Evolutionary conservation across 2,797 vertebrate genomes (phyloP).

Genomic region (Cuculus canorus): DNA sequence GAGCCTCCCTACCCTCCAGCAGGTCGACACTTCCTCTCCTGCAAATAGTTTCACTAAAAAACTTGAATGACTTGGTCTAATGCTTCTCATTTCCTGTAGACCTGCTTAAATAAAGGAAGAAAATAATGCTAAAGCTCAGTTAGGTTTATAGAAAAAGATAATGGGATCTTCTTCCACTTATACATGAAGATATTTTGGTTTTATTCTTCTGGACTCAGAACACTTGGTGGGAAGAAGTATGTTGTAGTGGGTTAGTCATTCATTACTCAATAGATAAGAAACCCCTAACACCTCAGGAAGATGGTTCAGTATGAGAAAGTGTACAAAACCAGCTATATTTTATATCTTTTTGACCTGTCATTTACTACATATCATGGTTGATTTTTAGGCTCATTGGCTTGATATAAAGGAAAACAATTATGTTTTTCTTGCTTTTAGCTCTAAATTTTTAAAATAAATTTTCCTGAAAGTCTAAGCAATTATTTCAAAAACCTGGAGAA

Average conservation of each 20-base stretch:
- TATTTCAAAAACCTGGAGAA: neutral
- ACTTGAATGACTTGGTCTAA: neutral
- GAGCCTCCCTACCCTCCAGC: too few species aligned
- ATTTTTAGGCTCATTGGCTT: neutral
- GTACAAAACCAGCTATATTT: neutral
- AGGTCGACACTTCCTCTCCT: too few species aligned
- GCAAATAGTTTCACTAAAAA: neutral
- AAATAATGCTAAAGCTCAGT: neutral
- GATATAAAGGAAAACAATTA: neutral
- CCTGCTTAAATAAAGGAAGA: neutral
- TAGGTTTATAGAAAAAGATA: neutral
- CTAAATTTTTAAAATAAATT: neutral
- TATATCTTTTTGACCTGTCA: neutral
- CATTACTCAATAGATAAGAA: neutral
- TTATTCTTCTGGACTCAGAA: neutral
- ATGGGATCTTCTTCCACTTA: neutral
- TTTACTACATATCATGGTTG: neutral
- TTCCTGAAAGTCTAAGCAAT: neutral
- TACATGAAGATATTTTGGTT: neutral
- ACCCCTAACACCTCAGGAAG: neutral
- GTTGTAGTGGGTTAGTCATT: neutral
- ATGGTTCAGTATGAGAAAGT: neutral
- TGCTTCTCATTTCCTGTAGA: neutral
- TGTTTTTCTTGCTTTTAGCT: neutral
- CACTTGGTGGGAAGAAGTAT: neutral